Conservation (phyloP, 2,113 vertebrate genomes). For the Chaetorhynchus papuensis region DNA sequence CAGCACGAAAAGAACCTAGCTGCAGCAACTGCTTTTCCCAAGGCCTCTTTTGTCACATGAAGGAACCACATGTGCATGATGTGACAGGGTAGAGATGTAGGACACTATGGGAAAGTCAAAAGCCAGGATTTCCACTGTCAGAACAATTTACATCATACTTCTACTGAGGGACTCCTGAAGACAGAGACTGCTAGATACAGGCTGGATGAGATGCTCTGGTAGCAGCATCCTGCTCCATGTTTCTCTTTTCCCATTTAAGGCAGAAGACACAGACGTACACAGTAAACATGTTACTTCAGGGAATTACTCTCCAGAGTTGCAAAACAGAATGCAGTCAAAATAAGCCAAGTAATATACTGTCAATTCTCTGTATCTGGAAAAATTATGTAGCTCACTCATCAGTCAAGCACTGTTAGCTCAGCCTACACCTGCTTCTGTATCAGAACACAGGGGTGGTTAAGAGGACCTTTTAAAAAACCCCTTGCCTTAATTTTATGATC, state of each 20-base stretch:
- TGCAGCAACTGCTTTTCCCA: background rate
- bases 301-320: background rate
- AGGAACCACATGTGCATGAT: background rate
- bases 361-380: background rate
- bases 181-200: background rate
- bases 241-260: background rate
- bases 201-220: background rate
- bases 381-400: background rate
- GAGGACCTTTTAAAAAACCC: background rate
- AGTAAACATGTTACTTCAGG: background rate
- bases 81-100: background rate
- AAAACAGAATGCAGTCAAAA: background rate
- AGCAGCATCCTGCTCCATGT: background rate
- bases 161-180: background rate
- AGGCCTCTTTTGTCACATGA: background rate
- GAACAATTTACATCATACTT: background rate
- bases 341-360: background rate
- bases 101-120: background rate
- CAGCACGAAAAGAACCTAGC: background rate
- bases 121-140: background rate
- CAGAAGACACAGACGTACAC: background rate
- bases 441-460: background rate
- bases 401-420: background rate
- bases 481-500: background rate
- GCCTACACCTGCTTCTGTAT: background rate